Evolutionary conservation across 2,888 invertebrate genomes (phyloP).

Genomic region (Osmoderma eremita): DNA sequence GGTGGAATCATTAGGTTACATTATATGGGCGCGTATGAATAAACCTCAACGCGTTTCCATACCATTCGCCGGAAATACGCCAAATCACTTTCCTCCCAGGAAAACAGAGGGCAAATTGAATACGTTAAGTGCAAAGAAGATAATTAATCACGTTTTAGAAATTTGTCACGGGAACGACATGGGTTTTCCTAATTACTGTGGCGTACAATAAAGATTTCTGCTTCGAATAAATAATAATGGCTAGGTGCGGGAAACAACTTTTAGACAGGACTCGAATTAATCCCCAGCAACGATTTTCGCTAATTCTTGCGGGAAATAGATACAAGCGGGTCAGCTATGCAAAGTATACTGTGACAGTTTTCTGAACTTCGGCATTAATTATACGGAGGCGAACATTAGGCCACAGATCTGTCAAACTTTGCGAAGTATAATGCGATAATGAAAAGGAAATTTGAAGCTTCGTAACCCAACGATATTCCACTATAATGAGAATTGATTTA

Average conservation of each 20-base stretch:
- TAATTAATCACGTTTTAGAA: constrained; percentile 33
- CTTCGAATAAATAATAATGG: constrained; percentile 32
- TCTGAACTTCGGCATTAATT: background rate
- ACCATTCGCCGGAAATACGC: background rate
- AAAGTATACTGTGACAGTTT: background rate
- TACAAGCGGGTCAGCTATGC: background rate
- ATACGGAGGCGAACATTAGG: background rate
- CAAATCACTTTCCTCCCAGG: background rate
- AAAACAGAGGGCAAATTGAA: constrained; percentile 19
- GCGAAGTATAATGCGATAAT: background rate
- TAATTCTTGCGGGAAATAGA: constrained; percentile 5
- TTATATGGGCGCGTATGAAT: background rate
- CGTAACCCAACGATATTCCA: no score
- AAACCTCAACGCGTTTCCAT: no score
- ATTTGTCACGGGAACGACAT: constrained; percentile 6
- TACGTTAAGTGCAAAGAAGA: constrained; percentile 23
- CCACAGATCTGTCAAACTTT: constrained; percentile 2
- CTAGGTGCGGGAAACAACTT: background rate
- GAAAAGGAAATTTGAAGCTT: background rate
- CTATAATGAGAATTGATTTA: no score
- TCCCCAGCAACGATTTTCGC: constrained; percentile 6
- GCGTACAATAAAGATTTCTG: constrained; percentile 32
- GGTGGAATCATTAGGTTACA: background rate
- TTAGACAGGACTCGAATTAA: constrained; percentile 14
- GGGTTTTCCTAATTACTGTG: constrained; percentile 14